Percentiles rank a stretch among this genome's conserved stretches.
Evolutionary conservation across 1,140 invertebrate species (phyloP).

Genomic region (Magallana ariakensis): DNA sequence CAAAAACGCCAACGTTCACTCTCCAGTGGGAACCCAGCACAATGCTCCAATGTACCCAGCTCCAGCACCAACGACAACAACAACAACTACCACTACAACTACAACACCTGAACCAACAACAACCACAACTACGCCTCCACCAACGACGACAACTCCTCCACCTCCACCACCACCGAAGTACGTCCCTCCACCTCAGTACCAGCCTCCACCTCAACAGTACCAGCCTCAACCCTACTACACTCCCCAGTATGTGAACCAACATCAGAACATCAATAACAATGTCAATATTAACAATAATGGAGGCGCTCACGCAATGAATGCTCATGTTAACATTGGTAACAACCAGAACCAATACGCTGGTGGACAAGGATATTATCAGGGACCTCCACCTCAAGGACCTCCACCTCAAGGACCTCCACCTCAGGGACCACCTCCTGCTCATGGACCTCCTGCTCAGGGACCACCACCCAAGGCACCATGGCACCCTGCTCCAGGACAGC

Average conservation of each 20-base stretch:
- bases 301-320: background rate
- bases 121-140: background rate
- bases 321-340: conserved; percentile 15
- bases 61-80: background rate
- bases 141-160: background rate
- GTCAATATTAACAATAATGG: conserved; percentile 17
- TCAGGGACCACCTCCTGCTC: background rate
- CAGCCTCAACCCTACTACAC: background rate
- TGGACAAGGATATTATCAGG: background rate
- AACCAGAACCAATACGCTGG: conserved; percentile 7
- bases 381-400: background rate
- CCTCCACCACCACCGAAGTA: conserved; percentile 1
- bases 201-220: background rate
- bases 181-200: background rate
- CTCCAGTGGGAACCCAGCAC: conserved; percentile 16
- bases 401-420: background rate
- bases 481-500: conserved; percentile 14
- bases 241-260: conserved; percentile 21
- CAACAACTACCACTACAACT: background rate
- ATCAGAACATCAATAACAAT: background rate
- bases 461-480: background rate
- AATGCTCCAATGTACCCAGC: conserved; percentile 20
- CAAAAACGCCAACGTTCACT: conserved; percentile 23
- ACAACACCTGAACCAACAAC: conserved; percentile 1
- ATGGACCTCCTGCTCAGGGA: background rate